Evolutionary conservation across 1,140 invertebrate species (phyloP).

Genomic region (Cydia pomonella): DNA sequence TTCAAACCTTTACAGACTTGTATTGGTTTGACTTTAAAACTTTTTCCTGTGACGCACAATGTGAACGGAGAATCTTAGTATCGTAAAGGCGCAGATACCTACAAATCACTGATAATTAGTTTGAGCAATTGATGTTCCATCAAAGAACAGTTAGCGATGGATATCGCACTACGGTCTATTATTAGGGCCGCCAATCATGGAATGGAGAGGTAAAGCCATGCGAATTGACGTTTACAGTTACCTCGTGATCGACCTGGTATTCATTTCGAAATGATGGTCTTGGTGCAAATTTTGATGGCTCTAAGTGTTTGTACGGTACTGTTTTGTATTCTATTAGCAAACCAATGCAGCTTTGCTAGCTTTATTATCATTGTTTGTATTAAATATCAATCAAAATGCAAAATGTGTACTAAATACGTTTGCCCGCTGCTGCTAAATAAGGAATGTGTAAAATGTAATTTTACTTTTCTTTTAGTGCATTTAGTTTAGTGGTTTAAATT

Average conservation of each 20-base stretch:
- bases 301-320: neutral
- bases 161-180: slow-evolving; percentile 52
- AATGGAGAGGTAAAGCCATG: slow-evolving; percentile 36
- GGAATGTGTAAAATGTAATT: too few relatives aligned
- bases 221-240: slow-evolving; percentile 50
- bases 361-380: too few relatives aligned
- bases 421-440: too few relatives aligned
- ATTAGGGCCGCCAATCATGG: slow-evolving; percentile 53
- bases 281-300: slow-evolving; percentile 24
- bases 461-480: too few relatives aligned
- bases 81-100: neutral
- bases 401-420: too few relatives aligned
- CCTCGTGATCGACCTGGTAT: slow-evolving; percentile 30
- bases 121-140: slow-evolving; percentile 46
- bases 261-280: slow-evolving; percentile 22
- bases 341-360: too few relatives aligned
- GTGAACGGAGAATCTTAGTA: neutral
- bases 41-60: neutral
- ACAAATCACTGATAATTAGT: slow-evolving; percentile 46
- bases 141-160: slow-evolving; percentile 60
- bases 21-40: too few relatives aligned
- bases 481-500: too few relatives aligned
- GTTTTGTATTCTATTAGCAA: neutral
- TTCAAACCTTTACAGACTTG: too few relatives aligned
- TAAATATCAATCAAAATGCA: too few relatives aligned